Conservation (phyloP, 2,888 invertebrate species). For the Priocnemis perturbator region DNA sequence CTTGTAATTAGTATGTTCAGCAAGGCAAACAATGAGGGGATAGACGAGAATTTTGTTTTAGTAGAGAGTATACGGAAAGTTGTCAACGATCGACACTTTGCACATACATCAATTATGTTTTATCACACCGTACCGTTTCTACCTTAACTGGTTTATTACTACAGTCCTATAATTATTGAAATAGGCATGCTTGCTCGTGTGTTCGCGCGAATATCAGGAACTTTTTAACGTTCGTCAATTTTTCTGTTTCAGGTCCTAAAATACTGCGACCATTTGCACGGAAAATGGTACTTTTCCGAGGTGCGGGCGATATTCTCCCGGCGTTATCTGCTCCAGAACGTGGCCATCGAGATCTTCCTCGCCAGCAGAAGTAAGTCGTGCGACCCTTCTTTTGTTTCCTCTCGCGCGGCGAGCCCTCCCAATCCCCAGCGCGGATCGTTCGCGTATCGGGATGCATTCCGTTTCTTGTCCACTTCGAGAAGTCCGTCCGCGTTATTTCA, state of each 20-base stretch:
- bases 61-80: no score
- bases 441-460: conserved; percentile 48
- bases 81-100: no score
- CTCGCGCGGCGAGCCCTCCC: conserved; percentile 29
- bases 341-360: conserved; percentile 98
- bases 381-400: conserved; percentile 3
- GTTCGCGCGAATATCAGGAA: no score
- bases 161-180: no score
- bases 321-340: conserved; percentile 96
- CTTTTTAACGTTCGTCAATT: background rate
- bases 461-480: conserved; percentile 57
- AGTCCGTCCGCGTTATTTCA: conserved; percentile 63
- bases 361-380: conserved; percentile 95
- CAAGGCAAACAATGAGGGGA: background rate
- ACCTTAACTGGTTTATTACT: no score
- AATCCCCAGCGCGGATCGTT: conserved; percentile 15
- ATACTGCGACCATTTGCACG: conserved; percentile 98
- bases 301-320: conserved; percentile 99
- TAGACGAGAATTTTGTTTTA: no score
- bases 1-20: background rate
- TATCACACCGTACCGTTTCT: no score
- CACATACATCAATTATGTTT: no score
- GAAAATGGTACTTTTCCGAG: conserved; percentile 99
- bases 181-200: no score
- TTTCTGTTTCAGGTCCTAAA: conserved; percentile 88